Conservation (phyloP, 2,888 invertebrate genomes). For the Phlogophora meticulosa region DNA sequence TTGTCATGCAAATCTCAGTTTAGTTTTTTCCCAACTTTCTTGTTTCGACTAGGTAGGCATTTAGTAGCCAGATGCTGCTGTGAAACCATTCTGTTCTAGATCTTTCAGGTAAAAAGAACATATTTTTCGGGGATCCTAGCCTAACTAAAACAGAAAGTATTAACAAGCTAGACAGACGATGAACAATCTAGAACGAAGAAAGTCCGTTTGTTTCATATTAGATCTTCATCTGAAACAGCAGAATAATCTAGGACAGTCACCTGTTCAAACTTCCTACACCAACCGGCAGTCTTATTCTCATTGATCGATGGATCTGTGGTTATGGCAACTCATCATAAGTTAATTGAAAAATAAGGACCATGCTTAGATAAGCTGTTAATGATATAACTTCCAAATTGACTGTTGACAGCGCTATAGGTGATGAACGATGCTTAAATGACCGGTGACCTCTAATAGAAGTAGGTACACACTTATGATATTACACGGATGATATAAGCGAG, state of each 20-base stretch:
- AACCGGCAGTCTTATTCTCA: constrained; percentile 15
- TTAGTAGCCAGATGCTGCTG: background rate
- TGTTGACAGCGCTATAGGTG: constrained; percentile 64
- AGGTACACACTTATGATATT: constrained; percentile 62
- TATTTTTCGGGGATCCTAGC: background rate
- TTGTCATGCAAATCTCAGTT: no score
- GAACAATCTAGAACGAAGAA: constrained; percentile 1
- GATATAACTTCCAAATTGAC: constrained; percentile 69
- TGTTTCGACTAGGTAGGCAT: background rate
- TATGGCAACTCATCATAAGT: constrained; percentile 1
- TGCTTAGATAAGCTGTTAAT: constrained; percentile 55
- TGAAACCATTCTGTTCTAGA: background rate
- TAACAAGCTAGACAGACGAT: background rate
- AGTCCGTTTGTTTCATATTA: background rate
- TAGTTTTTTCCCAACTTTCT: background rate
- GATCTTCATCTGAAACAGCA: background rate
- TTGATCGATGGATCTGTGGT: constrained; percentile 35
- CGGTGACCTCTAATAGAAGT: constrained; percentile 66
- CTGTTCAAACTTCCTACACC: constrained; percentile 19
- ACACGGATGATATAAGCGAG: constrained; percentile 74
- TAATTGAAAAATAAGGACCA: constrained; percentile 59
- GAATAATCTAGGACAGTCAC: constrained; percentile 11
- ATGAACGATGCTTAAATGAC: constrained; percentile 67
- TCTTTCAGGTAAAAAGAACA: no score
- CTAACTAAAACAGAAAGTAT: background rate